A percentile compares a stretch with the other conserved stretches of the same genome.
These are phyloP conservation scores for Bubo blakistoni DNA, from an alignment of 2,113 vertebrate genomes.

Conservation along the genomic window DNA sequence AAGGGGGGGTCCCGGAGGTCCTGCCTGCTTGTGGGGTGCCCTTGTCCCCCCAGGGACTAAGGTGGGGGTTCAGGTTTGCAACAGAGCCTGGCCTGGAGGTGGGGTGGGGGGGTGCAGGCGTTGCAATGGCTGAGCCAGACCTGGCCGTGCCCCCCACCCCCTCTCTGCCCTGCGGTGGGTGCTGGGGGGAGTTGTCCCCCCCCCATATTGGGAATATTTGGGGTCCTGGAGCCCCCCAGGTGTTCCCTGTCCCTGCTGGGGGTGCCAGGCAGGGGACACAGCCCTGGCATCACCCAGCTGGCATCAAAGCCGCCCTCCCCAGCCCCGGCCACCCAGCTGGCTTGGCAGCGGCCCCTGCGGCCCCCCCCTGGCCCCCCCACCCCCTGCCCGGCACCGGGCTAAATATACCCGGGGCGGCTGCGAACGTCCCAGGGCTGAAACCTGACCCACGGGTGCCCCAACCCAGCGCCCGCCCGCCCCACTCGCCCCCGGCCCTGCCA, in stretches of 20 bases:
- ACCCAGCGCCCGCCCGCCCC: constrained; percentile 54
- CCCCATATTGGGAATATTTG: neutral
- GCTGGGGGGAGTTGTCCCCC: neutral
- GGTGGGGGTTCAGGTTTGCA: neutral
- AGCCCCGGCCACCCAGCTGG: neutral
- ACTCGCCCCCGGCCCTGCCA: constrained; percentile 68
- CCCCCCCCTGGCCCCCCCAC: neutral
- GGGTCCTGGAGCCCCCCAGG: neutral
- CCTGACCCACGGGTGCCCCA: constrained; percentile 76
- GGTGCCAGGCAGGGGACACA: neutral
- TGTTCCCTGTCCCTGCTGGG: neutral
- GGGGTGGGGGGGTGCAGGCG: too few relatives aligned
- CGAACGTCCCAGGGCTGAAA: constrained; percentile 94
- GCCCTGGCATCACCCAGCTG: neutral
- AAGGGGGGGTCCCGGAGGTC: neutral
- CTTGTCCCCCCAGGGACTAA: fast-evolving
- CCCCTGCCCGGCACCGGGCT: constrained; percentile 68
- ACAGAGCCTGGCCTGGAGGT: neutral
- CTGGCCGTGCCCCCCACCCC: neutral
- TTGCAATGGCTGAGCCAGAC: neutral
- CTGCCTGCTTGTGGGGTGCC: neutral
- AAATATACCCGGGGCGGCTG: constrained; percentile 94
- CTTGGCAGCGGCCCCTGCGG: neutral
- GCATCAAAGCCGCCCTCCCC: neutral
- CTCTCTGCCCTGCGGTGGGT: neutral